These are phyloP conservation scores for Cyanistes caeruleus DNA, from an alignment of 2,113 vertebrate species.

Conservation along the genomic window DNA sequence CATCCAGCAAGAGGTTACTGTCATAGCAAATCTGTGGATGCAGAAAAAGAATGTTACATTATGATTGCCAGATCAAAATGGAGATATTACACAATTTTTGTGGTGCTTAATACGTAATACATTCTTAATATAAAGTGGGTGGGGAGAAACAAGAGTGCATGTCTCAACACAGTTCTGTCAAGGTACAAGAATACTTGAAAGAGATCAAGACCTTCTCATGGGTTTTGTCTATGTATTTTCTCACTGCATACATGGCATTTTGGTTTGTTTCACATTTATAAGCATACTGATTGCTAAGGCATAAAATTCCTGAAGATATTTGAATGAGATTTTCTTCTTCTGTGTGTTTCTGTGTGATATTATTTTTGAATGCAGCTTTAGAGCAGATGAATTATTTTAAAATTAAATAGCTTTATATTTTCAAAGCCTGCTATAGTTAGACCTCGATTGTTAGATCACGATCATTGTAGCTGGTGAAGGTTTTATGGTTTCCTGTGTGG, in stretches of 20 bases:
- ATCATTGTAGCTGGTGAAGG: background rate
- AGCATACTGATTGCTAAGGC: background rate
- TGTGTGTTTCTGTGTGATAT: background rate
- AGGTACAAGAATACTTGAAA: background rate
- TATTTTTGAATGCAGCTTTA: background rate
- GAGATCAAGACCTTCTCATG: background rate
- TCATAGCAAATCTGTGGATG: background rate
- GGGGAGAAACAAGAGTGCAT: background rate
- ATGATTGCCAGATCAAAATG: background rate
- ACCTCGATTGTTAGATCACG: accelerated
- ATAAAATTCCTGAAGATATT: background rate
- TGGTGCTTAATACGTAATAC: background rate
- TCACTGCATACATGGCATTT: background rate
- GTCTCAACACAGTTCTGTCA: background rate
- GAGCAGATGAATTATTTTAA: background rate
- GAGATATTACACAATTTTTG: background rate
- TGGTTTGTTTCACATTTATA: background rate
- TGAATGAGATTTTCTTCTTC: background rate
- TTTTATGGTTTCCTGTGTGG: background rate
- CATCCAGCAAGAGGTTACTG: background rate
- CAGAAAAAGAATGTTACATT: background rate
- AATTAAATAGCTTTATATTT: background rate
- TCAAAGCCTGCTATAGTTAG: background rate
- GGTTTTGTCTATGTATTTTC: background rate
- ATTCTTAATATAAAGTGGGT: background rate